Evolutionary conservation across 2,113 vertebrate genomes (phyloP).

Genomic region (Edolisoma coerulescens): DNA sequence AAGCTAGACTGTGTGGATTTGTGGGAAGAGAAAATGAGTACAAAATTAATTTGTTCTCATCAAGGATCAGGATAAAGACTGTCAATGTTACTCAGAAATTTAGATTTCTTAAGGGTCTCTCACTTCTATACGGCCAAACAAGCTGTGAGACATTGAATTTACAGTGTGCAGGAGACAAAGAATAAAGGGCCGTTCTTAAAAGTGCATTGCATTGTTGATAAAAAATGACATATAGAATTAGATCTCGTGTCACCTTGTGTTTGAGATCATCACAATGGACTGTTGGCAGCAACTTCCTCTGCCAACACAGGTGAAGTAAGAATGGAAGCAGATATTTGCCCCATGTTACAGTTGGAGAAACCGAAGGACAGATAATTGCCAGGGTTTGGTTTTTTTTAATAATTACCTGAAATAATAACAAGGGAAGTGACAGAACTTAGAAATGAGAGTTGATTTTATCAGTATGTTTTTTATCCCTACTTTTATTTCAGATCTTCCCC

Average conservation of each 20-base stretch:
- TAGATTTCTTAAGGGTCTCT: not conserved
- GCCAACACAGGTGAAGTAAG: not conserved
- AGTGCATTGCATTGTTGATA: not conserved
- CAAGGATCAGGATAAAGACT: not conserved
- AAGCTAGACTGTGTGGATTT: not conserved
- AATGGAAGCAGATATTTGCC: not conserved
- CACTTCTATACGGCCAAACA: not conserved
- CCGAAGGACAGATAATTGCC: not conserved
- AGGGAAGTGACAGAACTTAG: not conserved
- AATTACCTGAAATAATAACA: not conserved
- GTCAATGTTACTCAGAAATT: not conserved
- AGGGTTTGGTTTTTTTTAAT: accelerated
- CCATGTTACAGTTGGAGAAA: not conserved
- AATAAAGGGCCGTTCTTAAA: not conserved
- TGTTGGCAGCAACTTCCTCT: not conserved
- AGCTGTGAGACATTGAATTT: not conserved
- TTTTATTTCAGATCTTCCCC: not conserved
- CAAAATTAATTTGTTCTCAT: not conserved
- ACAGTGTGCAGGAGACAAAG: not conserved
- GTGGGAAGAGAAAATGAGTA: not conserved
- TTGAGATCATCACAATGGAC: not conserved
- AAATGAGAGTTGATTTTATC: not conserved
- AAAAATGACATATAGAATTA: not conserved
- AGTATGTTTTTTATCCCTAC: not conserved
- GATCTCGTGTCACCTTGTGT: not conserved